Percentiles rank a stretch among this genome's conserved stretches.
phyloP scores from a whole-genome alignment of 2,888 invertebrate genomes.

The Brachyopa scutellaris region DNA sequence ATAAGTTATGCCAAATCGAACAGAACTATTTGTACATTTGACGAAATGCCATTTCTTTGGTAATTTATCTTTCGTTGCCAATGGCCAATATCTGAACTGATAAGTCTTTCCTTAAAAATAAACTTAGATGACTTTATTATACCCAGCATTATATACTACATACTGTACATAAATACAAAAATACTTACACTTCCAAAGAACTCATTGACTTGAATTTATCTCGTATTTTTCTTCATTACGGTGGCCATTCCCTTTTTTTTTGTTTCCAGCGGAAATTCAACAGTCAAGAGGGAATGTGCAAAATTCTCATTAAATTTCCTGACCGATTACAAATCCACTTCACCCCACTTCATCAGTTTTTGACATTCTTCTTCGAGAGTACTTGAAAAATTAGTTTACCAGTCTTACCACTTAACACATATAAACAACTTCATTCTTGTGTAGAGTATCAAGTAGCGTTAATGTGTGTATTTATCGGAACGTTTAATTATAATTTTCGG shows the following conservation, averaged over 20 bases:
- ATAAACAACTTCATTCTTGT: not conserved
- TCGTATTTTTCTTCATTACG: not conserved
- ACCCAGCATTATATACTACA: no score
- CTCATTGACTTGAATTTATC: no score
- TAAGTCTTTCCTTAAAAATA: no score
- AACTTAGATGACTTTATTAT: no score
- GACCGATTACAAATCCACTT: conserved; percentile 15
- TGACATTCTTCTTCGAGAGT: conserved; percentile 12
- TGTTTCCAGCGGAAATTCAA: not conserved
- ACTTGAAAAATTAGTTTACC: conserved; percentile 31
- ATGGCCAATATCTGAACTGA: no score
- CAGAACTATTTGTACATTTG: no score
- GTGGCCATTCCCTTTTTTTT: not conserved
- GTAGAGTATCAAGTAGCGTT: no score
- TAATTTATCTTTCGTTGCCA: no score
- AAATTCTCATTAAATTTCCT: not conserved
- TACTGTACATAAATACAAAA: no score
- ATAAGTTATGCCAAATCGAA: no score
- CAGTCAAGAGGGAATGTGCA: not conserved
- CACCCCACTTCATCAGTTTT: conserved; percentile 20
- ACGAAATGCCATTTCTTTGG: no score
- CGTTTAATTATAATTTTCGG: conserved; percentile 44
- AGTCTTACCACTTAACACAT: conserved; percentile 17
- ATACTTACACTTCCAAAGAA: no score
- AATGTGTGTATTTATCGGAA: conserved; percentile 25